These are phyloP conservation scores for Nixonia krombeini DNA, from an alignment of 1,140 invertebrate genomes.

Conservation along the genomic window DNA sequence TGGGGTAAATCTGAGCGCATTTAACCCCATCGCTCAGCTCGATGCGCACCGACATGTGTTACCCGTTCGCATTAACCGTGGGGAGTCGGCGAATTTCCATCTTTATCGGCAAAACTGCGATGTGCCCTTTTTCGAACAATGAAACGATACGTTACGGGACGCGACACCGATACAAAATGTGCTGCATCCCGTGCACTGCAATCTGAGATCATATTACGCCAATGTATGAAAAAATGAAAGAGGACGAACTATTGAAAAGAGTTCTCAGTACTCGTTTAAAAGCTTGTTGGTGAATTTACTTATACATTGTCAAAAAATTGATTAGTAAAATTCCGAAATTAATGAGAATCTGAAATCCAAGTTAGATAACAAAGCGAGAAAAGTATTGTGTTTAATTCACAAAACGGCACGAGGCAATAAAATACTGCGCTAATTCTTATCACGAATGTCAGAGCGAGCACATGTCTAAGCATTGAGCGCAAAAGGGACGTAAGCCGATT, in stretches of 20 bases:
- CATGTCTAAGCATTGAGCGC: constrained; percentile 9
- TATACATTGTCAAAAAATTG: no score
- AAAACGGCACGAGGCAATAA: no score
- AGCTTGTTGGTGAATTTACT: no score
- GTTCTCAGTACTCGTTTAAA: no score
- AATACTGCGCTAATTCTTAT: background rate
- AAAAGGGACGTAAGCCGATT: constrained; percentile 47
- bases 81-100: constrained; percentile 61
- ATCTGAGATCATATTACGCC: constrained; percentile 22
- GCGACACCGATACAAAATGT: constrained; percentile 12
- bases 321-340: no score
- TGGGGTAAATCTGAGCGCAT: constrained; percentile 58
- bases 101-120: constrained; percentile 61
- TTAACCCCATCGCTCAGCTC: constrained; percentile 56
- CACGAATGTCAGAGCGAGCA: background rate
- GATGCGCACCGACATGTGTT: constrained; percentile 58
- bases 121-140: constrained; percentile 35
- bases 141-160: constrained; percentile 17
- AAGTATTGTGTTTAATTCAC: no score
- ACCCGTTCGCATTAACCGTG: constrained; percentile 53
- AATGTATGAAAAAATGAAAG: constrained; percentile 16
- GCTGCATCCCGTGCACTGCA: no score
- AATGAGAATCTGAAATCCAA: no score
- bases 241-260: no score
- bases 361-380: no score